A percentile compares a stretch with the other conserved stretches of the same genome.
Conservation (phyloP, 2,888 invertebrate species). For the Blera fallax region DNA sequence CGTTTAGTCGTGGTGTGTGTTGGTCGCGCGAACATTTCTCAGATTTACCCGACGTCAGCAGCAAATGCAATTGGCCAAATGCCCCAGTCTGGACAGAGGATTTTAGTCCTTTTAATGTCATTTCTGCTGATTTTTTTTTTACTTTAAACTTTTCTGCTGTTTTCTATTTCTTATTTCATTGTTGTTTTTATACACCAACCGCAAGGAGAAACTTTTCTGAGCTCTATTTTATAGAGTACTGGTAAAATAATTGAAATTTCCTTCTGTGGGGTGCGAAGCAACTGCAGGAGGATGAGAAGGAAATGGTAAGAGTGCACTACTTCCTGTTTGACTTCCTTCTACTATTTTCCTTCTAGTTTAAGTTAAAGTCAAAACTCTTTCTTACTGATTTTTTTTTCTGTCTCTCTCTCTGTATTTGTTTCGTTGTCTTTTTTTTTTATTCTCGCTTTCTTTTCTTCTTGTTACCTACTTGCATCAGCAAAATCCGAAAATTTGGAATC, state of each 20-base stretch:
- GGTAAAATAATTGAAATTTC: slow-evolving; percentile 70
- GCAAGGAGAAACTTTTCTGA: slow-evolving; percentile 60
- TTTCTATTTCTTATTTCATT: slow-evolving; percentile 28
- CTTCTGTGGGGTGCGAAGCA: not conserved
- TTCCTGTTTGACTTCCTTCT: slow-evolving; percentile 24
- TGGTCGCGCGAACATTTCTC: not conserved
- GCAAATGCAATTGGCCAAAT: slow-evolving; percentile 49
- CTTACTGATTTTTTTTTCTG: not conserved
- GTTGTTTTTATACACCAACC: slow-evolving; percentile 27
- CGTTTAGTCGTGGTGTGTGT: not conserved
- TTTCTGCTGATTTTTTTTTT: slow-evolving; percentile 3
- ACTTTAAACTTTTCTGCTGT: not conserved
- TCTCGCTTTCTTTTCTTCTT: slow-evolving; percentile 7
- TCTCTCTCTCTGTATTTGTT: no score
- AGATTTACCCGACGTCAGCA: not conserved
- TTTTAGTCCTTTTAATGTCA: slow-evolving; percentile 25
- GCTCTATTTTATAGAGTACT: slow-evolving; percentile 68
- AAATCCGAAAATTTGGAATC: slow-evolving; percentile 51
- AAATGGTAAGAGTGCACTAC: slow-evolving; percentile 3
- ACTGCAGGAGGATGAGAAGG: not conserved
- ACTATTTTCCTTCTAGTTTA: slow-evolving; percentile 18
- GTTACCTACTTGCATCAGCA: not conserved
- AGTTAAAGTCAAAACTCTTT: slow-evolving; percentile 26
- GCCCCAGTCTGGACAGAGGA: slow-evolving; percentile 21
- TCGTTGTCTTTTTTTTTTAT: not conserved